Conservation (phyloP, 2,113 vertebrate genomes). For the Rhea pennata region DNA sequence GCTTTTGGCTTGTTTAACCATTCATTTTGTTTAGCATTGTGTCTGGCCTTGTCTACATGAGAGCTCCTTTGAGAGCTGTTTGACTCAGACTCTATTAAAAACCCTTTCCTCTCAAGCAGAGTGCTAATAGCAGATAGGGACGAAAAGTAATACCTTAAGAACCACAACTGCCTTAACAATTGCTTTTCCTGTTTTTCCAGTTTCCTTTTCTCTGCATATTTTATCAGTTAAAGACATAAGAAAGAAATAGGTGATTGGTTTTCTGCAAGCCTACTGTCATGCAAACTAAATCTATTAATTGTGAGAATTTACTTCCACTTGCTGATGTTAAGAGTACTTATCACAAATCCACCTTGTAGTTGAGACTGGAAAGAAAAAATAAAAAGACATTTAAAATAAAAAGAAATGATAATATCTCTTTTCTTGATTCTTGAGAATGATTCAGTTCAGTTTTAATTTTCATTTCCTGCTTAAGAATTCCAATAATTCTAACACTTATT, state of each 20-base stretch:
- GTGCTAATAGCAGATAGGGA: neutral
- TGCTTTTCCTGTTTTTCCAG: neutral
- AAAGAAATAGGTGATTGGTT: neutral
- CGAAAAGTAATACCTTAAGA: neutral
- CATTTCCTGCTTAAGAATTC: neutral
- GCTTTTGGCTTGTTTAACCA: neutral
- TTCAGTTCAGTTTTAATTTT: neutral
- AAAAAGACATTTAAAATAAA: neutral
- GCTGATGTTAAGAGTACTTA: neutral
- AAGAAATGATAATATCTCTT: neutral
- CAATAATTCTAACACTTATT: neutral
- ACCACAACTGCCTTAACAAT: neutral
- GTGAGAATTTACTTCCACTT: slow-evolving; percentile 10
- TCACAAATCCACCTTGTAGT: neutral
- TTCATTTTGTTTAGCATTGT: neutral
- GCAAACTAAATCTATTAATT: neutral
- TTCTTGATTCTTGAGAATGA: neutral
- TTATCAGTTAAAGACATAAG: neutral
- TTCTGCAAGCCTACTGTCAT: neutral
- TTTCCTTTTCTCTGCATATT: neutral
- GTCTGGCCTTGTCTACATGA: neutral
- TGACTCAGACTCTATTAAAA: neutral
- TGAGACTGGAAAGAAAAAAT: neutral
- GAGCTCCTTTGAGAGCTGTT: neutral
- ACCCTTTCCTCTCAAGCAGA: neutral